Percentiles rank a stretch among this genome's conserved stretches.
phyloP scores from a whole-genome alignment of 2,113 vertebrate species.

The Hiodon alosoides region DNA sequence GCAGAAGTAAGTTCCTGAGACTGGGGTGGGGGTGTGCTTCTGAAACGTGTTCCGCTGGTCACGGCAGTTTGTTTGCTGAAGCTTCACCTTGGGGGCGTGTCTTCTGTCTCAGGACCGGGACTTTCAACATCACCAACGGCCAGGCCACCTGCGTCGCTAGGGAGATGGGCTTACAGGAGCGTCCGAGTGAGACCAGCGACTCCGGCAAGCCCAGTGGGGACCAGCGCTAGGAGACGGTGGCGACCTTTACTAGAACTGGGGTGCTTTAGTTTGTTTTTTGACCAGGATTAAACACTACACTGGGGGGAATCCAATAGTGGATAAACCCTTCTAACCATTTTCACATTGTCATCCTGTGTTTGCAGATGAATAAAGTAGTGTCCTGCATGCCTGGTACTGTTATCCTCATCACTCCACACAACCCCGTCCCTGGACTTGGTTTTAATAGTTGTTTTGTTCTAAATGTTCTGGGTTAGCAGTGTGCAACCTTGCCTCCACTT shows the following conservation, averaged over 20 bases:
- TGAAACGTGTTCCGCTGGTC: not conserved
- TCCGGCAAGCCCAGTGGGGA: slow-evolving; percentile 44
- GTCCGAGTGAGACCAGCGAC: slow-evolving; percentile 56
- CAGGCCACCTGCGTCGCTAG: slow-evolving; percentile 62
- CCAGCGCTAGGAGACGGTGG: slow-evolving; percentile 45
- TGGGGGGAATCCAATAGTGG: slow-evolving; percentile 30
- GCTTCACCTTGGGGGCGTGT: not conserved
- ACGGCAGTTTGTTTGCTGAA: not conserved
- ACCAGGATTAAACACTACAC: slow-evolving; percentile 20
- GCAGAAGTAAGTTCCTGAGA: slow-evolving; percentile 66
- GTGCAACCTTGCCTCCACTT: too few species aligned
- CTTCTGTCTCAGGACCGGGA: slow-evolving; percentile 53
- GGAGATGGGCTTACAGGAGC: slow-evolving; percentile 62
- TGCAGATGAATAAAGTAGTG: slow-evolving; percentile 42
- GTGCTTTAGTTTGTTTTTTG: slow-evolving; percentile 36
- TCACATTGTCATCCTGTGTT: slow-evolving; percentile 23
- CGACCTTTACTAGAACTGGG: slow-evolving; percentile 19
- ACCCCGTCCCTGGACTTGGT: too few species aligned
- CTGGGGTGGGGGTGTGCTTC: not conserved
- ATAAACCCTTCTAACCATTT: slow-evolving; percentile 26
- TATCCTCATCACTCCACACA: not conserved
- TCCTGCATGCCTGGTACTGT: slow-evolving; percentile 20
- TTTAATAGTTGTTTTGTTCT: too few species aligned
- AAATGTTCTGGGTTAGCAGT: too few species aligned
- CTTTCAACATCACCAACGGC: slow-evolving; percentile 58